Percentiles rank a stretch among this genome's conserved stretches.
phyloP scores from a whole-genome alignment of 2,888 invertebrate species.

The Odontocolon sp. region DNA sequence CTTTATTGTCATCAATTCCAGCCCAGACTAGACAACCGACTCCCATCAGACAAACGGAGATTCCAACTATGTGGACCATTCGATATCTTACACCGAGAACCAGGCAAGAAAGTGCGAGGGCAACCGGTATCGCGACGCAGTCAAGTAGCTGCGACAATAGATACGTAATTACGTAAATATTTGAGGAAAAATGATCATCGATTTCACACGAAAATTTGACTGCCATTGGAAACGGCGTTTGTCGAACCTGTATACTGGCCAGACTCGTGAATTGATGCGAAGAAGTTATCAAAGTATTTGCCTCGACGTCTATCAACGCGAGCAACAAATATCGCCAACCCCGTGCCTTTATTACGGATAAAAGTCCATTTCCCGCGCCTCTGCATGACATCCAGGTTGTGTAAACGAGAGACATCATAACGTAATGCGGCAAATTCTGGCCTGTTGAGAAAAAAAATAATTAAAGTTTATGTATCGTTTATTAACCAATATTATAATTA shows the following conservation, averaged over 20 bases:
- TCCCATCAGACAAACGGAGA: conserved; percentile 90
- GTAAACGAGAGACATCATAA: conserved; percentile 88
- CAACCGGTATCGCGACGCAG: conserved; percentile 92
- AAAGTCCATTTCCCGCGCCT: conserved; percentile 84
- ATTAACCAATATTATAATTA: conserved; percentile 67
- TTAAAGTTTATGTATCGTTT: not conserved
- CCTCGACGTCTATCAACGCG: conserved; percentile 92
- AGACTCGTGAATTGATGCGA: conserved; percentile 90
- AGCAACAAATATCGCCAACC: conserved; percentile 91
- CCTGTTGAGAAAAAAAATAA: conserved; percentile 80
- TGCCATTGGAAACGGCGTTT: not conserved
- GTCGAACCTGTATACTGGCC: conserved; percentile 86
- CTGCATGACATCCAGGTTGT: conserved; percentile 89
- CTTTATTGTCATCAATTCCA: conserved; percentile 88
- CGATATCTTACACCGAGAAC: conserved; percentile 89
- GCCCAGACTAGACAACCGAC: conserved; percentile 92
- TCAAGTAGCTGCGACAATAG: conserved; percentile 86
- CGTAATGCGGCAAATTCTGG: conserved; percentile 91
- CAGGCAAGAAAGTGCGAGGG: conserved; percentile 89
- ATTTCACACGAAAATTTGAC: not conserved
- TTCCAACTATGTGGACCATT: conserved; percentile 89
- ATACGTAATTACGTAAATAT: conserved; percentile 65
- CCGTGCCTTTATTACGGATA: conserved; percentile 85
- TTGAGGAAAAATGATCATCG: not conserved
- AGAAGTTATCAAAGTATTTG: conserved; percentile 90